phyloP scores from a whole-genome alignment of 1,140 invertebrate species.

The Lucilia sericata region DNA sequence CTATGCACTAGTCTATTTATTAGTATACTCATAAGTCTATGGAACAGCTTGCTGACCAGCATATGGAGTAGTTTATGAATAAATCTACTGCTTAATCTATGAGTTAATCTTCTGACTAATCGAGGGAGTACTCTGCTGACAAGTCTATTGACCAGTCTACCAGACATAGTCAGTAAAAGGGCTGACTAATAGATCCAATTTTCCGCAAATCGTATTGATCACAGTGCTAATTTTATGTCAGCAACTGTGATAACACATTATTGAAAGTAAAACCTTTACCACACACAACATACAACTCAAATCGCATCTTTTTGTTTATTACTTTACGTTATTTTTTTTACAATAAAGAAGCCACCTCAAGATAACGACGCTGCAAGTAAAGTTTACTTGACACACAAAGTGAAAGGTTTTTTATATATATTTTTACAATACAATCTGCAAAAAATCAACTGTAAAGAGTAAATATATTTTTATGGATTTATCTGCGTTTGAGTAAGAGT shows the following conservation, averaged over 20 bases:
- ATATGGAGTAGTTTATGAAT: too few species aligned
- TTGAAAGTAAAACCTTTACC: conserved; percentile 20
- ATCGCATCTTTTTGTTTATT: neutral
- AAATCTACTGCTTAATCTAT: too few species aligned
- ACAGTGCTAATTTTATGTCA: neutral
- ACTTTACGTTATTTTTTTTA: neutral
- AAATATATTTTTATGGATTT: neutral
- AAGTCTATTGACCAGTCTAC: too few species aligned
- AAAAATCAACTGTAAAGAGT: neutral
- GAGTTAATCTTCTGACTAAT: too few species aligned
- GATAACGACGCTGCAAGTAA: neutral
- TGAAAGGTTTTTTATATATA: conserved; percentile 1
- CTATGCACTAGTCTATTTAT: too few species aligned
- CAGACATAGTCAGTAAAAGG: too few species aligned
- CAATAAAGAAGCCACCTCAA: conserved; percentile 6
- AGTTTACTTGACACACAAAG: conserved; percentile 17
- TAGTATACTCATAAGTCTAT: too few species aligned
- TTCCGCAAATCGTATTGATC: too few species aligned
- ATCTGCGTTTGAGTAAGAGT: neutral
- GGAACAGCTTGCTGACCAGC: too few species aligned
- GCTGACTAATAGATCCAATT: too few species aligned
- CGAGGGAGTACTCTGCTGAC: too few species aligned
- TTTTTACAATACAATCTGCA: too few species aligned
- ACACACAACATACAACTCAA: neutral
- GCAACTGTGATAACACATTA: neutral